Base-by-base conservation (phyloP, 2,888 invertebrate genomes). In the Onchidella celtica region DNA sequence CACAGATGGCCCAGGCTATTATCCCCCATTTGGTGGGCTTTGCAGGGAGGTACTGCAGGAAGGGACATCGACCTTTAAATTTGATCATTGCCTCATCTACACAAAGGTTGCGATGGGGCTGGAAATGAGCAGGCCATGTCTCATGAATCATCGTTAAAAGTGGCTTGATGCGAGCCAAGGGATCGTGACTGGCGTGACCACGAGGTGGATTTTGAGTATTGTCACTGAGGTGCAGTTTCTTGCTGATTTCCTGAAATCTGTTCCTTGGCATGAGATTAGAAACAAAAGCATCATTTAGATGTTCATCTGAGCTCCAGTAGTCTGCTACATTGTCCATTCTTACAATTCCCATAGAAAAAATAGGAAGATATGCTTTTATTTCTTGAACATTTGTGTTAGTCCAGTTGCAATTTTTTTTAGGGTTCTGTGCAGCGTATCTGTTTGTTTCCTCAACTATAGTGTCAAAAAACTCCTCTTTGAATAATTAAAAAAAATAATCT, bases 271-370 rank as follows among this genome's bases (percentile, higher is more conserved):
- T 73, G 2, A 73, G 34, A 9, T 34, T 47, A 21, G 72, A 47
- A 6, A 73, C 29, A 47, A 2, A 17, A 2, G 24, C 24, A 27
- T 73, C 55, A 1, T 57, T 55, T 29, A 47, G 17, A 11, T 11
- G 47, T 47, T 47, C 47, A 65, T 6, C 38, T 32, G 68, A 47
- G 27, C 68, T 68, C 77, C 69, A 77, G 57, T 77, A 69, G n/a
- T 17, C 14, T n/a, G 29, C 38, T 36, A 68, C 32, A 24, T 36
- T 29, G 0, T 65, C 55, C 40, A 34, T 66, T 47, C 66, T 38
- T 6, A 78, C 29, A n/a, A 69, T 57, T 2, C 78, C 78, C 78
- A 69, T 78, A 55, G 61, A 29, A 34, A 78, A 38, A 24, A 78
- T 36, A 14, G 36, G 59, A n/a, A 70, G 36, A 38, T 65, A 78